Base-by-base conservation (phyloP, 2,113 vertebrate genomes). In the Boulengeromyrus knoepffleri region DNA sequence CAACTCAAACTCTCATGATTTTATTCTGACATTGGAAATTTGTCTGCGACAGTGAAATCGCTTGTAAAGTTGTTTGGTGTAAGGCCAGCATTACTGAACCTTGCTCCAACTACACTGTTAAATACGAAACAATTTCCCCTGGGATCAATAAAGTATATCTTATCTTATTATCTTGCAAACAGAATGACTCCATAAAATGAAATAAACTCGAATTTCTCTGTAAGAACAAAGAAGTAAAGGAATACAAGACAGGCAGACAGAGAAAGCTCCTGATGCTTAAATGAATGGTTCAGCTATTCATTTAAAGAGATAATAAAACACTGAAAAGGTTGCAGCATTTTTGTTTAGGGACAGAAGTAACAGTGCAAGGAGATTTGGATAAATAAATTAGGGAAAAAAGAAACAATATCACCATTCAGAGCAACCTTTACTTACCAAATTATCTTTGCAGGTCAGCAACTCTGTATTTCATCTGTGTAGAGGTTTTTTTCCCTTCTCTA, bases 381-480 rank as follows among this genome's bases (percentile, higher is more conserved):
- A 45, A 53, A 52, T 56, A 84, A 89, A 89, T 53, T 45, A 89
- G 36, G 49, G 12, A 80, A 42, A 77, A 42, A 42, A 70, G 7
- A 90, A 90, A 95, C 92, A 92, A 91, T 91, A 94, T 93, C 92
- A 87, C 91, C 85, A 90, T 84, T 84, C 91, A 92, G 89, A 88
- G 90, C n/a, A 85, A 90, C 91, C 91, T 91, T 94, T 91, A 93
- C 92, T 90, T 92, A 88, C 89, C 84, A 92, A 91, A 92, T 90
- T 94, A 95, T 94, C 91, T 92, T 92, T 93, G 94, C 93, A 93
- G 77, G 77, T 47, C 90, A 92, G 90, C 88, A 87, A 77, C 91
- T 27, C 90, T 92, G 93, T 90, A 92, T 92, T 95, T 94, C 93
- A 94, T 94, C 93, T 91, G 93, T 93, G 92, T 92, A 90, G 93